These are phyloP conservation scores for Oasisia sp. DNA, from an alignment of 2,888 invertebrate species.

Conservation along the genomic window DNA sequence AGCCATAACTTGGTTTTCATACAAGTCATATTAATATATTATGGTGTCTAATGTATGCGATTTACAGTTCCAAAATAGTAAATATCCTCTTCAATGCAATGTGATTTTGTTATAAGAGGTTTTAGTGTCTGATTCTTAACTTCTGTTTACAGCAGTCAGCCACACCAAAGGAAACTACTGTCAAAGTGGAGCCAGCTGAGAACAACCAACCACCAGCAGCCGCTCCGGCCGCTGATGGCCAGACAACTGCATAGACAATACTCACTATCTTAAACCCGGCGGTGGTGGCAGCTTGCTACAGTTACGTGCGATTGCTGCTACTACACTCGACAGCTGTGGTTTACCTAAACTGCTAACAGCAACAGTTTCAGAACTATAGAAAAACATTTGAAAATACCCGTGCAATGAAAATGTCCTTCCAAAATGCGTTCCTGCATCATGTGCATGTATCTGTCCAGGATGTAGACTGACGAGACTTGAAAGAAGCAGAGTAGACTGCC, in stretches of 20 bases:
- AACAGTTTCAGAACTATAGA: background rate
- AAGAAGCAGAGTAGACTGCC: background rate
- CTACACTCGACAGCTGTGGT: constrained; percentile 10
- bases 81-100: background rate
- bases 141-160: background rate
- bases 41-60: no score
- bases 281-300: constrained; percentile 17
- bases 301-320: constrained; percentile 10
- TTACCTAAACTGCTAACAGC: constrained; percentile 6
- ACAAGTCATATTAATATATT: no score
- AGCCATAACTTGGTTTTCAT: no score
- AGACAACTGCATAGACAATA: constrained; percentile 7
- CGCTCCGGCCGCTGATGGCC: constrained; percentile 13
- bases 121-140: background rate
- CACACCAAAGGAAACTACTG: constrained; percentile 13
- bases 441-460: constrained; percentile 13
- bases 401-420: constrained; percentile 1
- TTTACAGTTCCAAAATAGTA: no score
- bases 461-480: background rate
- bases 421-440: constrained; percentile 13
- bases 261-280: background rate
- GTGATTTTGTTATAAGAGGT: background rate
- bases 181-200: constrained; percentile 6
- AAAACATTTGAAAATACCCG: constrained; percentile 5
- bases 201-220: background rate